A percentile compares a stretch with the other conserved stretches of the same genome.
phyloP scores from a whole-genome alignment of 2,113 vertebrate genomes.

The rat (Rattus norvegicus) region DNA sequence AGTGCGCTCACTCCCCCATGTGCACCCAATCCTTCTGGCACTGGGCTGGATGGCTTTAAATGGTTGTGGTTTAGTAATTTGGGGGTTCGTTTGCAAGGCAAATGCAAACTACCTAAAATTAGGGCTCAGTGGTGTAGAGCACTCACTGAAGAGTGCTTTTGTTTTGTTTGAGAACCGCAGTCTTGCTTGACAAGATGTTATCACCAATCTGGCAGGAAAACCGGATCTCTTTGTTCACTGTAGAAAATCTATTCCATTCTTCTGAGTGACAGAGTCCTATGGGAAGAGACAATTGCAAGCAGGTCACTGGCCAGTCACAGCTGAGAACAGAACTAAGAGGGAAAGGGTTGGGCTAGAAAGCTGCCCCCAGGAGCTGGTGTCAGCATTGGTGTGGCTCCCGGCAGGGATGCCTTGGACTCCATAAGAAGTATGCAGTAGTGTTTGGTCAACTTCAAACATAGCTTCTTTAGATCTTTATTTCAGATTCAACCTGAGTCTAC shows the following conservation, averaged over 20 bases:
- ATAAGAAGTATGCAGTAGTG: not conserved
- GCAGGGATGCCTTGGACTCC: not conserved
- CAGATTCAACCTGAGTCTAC: slow-evolving; percentile 41
- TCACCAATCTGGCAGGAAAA: not conserved
- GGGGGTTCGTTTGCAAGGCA: slow-evolving; percentile 71
- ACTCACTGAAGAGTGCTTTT: slow-evolving; percentile 51
- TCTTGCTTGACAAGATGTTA: slow-evolving; percentile 42
- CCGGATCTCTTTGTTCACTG: not conserved
- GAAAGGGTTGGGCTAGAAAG: not conserved
- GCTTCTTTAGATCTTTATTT: slow-evolving; percentile 69
- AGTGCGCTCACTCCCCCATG: not conserved
- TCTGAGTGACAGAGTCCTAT: not conserved
- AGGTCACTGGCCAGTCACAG: not conserved
- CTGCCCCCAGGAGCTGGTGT: not conserved
- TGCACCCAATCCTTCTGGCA: not conserved
- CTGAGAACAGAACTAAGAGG: not conserved
- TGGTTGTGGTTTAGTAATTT: slow-evolving; percentile 67
- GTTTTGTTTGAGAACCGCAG: slow-evolving; percentile 69
- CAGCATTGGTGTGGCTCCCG: not conserved
- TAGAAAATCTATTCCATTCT: not conserved
- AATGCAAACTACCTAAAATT: slow-evolving; percentile 63
- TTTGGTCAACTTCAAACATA: slow-evolving; percentile 60
- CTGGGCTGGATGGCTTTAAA: not conserved
- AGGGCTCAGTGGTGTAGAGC: slow-evolving; percentile 36
- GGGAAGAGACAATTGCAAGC: not conserved